Evolutionary conservation across 1,140 invertebrate genomes (phyloP), one percentile per base, ranked within the genome.

Genomic region (Piezodorus guildinii): DNA sequence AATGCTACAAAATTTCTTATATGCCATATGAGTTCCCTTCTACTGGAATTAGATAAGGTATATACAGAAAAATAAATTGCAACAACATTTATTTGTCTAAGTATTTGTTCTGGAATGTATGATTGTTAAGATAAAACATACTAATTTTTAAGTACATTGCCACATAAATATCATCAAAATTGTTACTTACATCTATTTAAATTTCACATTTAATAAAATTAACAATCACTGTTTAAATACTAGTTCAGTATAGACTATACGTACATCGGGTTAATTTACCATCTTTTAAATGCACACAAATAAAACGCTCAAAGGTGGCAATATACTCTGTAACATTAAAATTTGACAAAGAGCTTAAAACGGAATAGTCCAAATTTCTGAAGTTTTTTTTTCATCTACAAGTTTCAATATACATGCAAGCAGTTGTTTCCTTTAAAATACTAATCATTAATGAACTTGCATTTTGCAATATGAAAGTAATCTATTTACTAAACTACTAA

Each of bases 91-190:
- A 39, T 39, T 21, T 21, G 19, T 56, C 52, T 56, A 56, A 56
- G 23, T 56, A 56, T 23, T 56, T 23, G 9, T n/a, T 49, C n/a
- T 49, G 52, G 52, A 56, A 56, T 56, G 52, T 56, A 56, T 49
- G 46, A 56, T 56, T 3, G 52, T 56, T 21, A 25, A 21, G 23
- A 56, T 56, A 25, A 56, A 56, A 49, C n/a, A 39, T 17, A 19
- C 46, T 49, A 49, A 10, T 56, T 56, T 56, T 56, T 56, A 56
- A 56, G 52, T 56, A 56, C 52, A 56, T 56, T 56, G 52, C 52
- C 52, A 25, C 52, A 23, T 23, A 23, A 23, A 56, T 16, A 56
- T 23, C 19, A 56, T 39, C 6, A 39, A 39, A 39, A 39, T 39
- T 39, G 6, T 39, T 39, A 39, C 34, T 39, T 39, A 39, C 9